phyloP scores from a whole-genome alignment of 1,140 invertebrate species.

The Eriocheir sinensis region DNA sequence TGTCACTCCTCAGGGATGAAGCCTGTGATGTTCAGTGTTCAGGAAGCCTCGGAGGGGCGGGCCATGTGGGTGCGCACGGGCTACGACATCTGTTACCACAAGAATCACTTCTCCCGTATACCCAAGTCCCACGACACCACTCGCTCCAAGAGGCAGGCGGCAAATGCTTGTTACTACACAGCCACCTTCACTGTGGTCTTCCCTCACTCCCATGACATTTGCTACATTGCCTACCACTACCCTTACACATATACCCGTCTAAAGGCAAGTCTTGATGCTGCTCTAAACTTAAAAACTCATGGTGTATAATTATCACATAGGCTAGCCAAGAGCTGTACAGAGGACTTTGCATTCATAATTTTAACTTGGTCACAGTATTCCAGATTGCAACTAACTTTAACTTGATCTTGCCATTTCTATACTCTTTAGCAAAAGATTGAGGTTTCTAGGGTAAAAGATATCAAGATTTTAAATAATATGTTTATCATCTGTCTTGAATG shows the following conservation, averaged over 20 bases:
- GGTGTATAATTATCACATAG: background rate
- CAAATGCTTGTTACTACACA: conserved; percentile 87
- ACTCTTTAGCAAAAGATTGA: too few relatives aligned
- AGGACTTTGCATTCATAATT: background rate
- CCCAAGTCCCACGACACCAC: conserved; percentile 61
- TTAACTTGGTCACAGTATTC: too few relatives aligned
- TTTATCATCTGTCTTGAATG: too few relatives aligned
- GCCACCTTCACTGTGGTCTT: conserved; percentile 92
- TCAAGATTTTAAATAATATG: too few relatives aligned
- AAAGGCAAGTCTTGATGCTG: conserved; percentile 83
- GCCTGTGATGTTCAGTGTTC: conserved; percentile 93
- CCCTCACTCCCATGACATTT: conserved; percentile 89
- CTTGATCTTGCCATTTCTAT: too few relatives aligned
- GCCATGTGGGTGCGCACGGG: conserved; percentile 89
- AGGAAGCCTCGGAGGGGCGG: conserved; percentile 86
- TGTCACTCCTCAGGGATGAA: conserved; percentile 88
- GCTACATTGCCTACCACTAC: conserved; percentile 95
- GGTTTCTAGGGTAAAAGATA: too few relatives aligned
- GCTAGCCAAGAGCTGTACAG: background rate
- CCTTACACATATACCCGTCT: conserved; percentile 93
- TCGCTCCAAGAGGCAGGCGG: conserved; percentile 83
- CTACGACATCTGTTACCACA: conserved; percentile 91
- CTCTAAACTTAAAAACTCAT: background rate
- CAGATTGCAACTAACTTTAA: background rate
- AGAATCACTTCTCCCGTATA: conserved; percentile 81